phyloP scores from a whole-genome alignment of 2,888 invertebrate genomes.

The Pyrrhosoma nymphula region DNA sequence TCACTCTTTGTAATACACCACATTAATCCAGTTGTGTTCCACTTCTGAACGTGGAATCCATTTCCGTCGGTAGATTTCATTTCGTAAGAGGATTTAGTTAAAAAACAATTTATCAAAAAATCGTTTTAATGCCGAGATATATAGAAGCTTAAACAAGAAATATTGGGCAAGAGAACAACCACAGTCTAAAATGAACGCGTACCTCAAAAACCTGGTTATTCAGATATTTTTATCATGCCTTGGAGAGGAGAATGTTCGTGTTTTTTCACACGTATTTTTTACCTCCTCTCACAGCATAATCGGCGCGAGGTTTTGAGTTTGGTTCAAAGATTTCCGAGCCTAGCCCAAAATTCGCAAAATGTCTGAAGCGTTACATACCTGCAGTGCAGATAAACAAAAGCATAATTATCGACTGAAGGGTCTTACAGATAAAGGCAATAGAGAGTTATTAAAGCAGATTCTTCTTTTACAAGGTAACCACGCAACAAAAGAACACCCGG shows the following conservation, averaged over 20 bases:
- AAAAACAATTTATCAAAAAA: too few relatives aligned
- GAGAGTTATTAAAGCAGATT: background rate
- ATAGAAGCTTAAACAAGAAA: too few relatives aligned
- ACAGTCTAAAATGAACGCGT: too few relatives aligned
- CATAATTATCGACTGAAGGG: background rate
- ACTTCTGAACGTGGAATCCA: background rate
- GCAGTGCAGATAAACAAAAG: background rate
- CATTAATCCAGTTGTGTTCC: background rate
- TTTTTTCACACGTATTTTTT: background rate
- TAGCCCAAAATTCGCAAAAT: background rate
- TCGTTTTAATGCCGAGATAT: too few relatives aligned
- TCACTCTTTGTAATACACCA: background rate
- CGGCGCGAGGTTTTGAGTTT: background rate
- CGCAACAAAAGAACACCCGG: too few relatives aligned
- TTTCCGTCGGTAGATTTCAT: background rate
- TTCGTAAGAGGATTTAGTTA: too few relatives aligned
- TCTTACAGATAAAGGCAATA: background rate
- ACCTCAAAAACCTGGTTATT: too few relatives aligned
- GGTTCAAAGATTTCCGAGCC: background rate
- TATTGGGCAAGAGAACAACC: too few relatives aligned
- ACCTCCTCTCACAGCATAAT: background rate
- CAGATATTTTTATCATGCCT: too few relatives aligned
- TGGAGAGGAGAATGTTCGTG: background rate
- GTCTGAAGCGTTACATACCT: background rate
- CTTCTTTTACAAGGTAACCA: background rate